These are phyloP conservation scores for Maccullochella peelii DNA, from an alignment of 2,113 vertebrate genomes.

Conservation along the genomic window DNA sequence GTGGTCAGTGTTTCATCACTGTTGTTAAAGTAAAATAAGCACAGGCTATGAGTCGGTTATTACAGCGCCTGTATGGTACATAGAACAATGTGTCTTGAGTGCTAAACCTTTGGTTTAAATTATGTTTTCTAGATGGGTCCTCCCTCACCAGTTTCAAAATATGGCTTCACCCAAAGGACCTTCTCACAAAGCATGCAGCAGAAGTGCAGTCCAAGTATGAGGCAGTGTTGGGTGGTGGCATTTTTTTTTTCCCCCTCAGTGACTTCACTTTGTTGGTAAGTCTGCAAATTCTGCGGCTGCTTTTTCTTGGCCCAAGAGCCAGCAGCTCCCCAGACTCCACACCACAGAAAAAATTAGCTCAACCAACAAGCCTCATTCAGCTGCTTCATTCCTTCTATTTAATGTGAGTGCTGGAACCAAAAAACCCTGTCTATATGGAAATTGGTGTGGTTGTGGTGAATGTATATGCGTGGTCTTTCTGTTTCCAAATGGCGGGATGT, in stretches of 20 bases:
- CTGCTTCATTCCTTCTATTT: constrained; percentile 42
- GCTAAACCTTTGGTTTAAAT: constrained; percentile 31
- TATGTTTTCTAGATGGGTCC: constrained; percentile 33
- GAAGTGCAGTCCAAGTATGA: constrained; percentile 21
- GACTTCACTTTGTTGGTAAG: constrained; percentile 68
- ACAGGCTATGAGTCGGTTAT: constrained; percentile 12
- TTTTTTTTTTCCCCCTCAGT: constrained; percentile 39
- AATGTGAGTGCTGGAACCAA: constrained; percentile 41
- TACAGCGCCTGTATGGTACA: background rate
- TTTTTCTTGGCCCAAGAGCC: constrained; percentile 65
- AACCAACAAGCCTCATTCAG: constrained; percentile 50
- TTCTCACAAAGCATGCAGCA: constrained; percentile 28
- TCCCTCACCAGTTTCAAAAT: constrained; percentile 32
- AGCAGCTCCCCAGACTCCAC: constrained; percentile 56
- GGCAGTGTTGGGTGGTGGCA: constrained; percentile 37
- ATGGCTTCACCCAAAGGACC: constrained; percentile 14
- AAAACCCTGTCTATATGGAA: constrained; percentile 38
- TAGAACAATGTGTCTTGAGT: constrained; percentile 15
- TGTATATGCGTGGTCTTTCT: background rate
- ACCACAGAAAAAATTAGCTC: constrained; percentile 73
- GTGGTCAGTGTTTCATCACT: constrained; percentile 36
- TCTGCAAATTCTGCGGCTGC: constrained; percentile 73
- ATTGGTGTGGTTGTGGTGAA: constrained; percentile 42
- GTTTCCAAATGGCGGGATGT: background rate
- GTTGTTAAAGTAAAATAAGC: constrained; percentile 28